These are phyloP conservation scores for Lepidothrix coronata DNA, from an alignment of 2,113 vertebrate genomes.

Conservation along the genomic window DNA sequence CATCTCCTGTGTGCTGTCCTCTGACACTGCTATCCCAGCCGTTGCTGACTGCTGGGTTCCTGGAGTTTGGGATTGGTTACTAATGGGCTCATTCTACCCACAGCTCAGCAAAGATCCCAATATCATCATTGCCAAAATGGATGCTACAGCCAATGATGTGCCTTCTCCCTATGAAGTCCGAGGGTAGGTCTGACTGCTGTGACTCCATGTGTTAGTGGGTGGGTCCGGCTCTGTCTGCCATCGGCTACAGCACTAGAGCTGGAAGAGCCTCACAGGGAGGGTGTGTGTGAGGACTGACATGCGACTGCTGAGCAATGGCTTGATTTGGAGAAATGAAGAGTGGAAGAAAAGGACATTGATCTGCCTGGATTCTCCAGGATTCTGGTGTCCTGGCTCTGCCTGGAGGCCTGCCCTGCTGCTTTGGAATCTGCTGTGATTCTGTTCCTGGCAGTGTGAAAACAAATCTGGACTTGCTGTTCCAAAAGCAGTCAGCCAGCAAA, in stretches of 20 bases:
- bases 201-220: accelerated
- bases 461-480: neutral
- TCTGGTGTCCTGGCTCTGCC: neutral
- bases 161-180: slow-evolving; percentile 94
- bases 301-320: neutral
- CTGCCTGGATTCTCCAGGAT: neutral
- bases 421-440: neutral
- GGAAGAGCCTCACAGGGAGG: neutral
- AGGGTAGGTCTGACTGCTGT: slow-evolving; percentile 79
- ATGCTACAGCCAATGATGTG: slow-evolving; percentile 97
- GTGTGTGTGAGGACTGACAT: neutral
- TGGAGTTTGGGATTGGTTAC: neutral
- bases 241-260: neutral
- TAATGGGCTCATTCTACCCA: slow-evolving; percentile 10
- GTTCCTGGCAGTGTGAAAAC: neutral
- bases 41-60: neutral
- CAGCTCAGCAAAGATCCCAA: slow-evolving; percentile 89
- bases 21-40: accelerated
- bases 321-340: neutral
- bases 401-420: neutral
- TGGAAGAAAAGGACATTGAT: neutral
- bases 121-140: slow-evolving; percentile 96
- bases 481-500: neutral
- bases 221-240: neutral
- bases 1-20: neutral